Evolutionary conservation across 2,888 invertebrate species (phyloP).

Genomic region (Synanthedon formicaeformis): DNA sequence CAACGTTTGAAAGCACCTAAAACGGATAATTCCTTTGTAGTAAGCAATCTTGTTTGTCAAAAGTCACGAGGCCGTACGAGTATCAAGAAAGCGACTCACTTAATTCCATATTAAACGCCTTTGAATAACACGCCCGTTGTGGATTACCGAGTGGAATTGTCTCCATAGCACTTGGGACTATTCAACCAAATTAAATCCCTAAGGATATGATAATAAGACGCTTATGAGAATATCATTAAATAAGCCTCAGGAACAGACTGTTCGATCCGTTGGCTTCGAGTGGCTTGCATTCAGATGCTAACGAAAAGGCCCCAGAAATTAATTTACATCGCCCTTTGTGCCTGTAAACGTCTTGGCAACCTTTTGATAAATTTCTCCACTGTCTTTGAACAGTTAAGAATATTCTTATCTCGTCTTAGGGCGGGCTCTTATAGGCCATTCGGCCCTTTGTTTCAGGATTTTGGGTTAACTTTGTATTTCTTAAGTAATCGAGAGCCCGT

Average conservation of each 20-base stretch:
- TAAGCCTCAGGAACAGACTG: constrained; percentile 29
- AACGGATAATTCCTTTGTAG: too few species aligned
- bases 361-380: constrained; percentile 39
- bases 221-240: constrained; percentile 33
- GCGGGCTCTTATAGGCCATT: constrained; percentile 28
- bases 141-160: background rate
- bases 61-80: too few species aligned
- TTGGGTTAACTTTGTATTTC: constrained; percentile 11
- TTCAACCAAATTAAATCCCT: constrained; percentile 7
- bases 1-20: too few species aligned
- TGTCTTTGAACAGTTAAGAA: background rate
- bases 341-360: constrained; percentile 19
- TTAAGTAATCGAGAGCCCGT: constrained; percentile 10
- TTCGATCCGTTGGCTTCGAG: constrained; percentile 30
- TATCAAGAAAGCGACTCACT: too few species aligned
- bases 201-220: constrained; percentile 16
- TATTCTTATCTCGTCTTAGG: constrained; percentile 38
- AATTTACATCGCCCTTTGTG: constrained; percentile 58
- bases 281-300: constrained; percentile 38
- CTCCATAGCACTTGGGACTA: background rate
- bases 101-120: background rate
- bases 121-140: background rate
- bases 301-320: constrained; percentile 50
- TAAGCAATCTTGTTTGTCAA: too few species aligned
- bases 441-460: constrained; percentile 17